Conservation (phyloP, 2,797 vertebrate species). For the Danio albolineatus region DNA sequence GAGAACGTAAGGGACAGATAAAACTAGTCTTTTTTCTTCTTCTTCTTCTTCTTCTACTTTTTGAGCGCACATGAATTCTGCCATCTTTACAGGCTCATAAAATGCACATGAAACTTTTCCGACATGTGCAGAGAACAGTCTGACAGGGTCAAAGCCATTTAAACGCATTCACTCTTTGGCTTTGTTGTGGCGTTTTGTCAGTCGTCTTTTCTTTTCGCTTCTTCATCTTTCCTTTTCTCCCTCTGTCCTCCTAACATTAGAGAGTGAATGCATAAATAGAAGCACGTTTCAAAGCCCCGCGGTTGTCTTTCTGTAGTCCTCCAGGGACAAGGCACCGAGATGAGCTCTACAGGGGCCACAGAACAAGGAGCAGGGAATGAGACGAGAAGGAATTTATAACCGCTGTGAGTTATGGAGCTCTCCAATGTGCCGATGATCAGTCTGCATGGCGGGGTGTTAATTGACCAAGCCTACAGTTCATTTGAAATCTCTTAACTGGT, state of each 20-base stretch:
- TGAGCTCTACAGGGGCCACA: conserved; percentile 45
- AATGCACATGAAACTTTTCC: conserved; percentile 31
- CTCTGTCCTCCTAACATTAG: conserved; percentile 40
- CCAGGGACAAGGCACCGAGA: conserved; percentile 61
- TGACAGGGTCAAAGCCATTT: conserved; percentile 53
- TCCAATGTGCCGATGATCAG: conserved; percentile 3
- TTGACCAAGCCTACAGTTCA: conserved; percentile 53
- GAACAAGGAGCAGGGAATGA: conserved; percentile 29
- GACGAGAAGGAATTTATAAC: conserved; percentile 50
- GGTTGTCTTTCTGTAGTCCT: conserved; percentile 53
- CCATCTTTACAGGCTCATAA: conserved; percentile 11
- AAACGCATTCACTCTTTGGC: conserved; percentile 61
- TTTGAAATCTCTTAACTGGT: conserved; percentile 23
- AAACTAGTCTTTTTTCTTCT: neutral
- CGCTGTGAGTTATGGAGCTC: conserved; percentile 23
- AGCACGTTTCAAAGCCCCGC: conserved; percentile 74
- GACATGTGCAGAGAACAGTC: conserved; percentile 4
- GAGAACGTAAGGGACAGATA: conserved; percentile 15
- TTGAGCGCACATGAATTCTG: neutral
- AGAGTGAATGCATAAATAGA: conserved; percentile 69
- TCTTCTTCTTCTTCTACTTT: neutral
- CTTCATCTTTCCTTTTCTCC: conserved; percentile 43
- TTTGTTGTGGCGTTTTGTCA: conserved; percentile 73
- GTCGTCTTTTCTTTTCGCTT: conserved; percentile 51
- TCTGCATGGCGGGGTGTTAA: conserved; percentile 57